Evolutionary conservation across 2,888 invertebrate species (phyloP), one percentile per base, ranked within the genome.

Genomic region (Eupelmus urozonus): DNA sequence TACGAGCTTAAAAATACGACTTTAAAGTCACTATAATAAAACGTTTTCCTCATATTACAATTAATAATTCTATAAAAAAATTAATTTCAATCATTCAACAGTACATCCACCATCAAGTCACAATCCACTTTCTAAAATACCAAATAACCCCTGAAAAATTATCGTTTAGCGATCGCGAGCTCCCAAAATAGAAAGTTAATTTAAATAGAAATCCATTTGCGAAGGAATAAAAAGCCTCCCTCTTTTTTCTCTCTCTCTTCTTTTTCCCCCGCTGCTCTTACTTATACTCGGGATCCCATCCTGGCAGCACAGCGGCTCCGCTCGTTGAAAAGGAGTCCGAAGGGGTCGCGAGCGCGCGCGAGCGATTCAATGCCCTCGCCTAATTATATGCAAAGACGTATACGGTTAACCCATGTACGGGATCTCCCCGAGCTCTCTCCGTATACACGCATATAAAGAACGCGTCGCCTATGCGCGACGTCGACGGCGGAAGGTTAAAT

Each of bases 321-420:
- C 75, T 76, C 80, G 78, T 82, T 88, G 85, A 88, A 87, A 85
- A 83, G 85, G 82, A 84, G 84, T 83, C 83, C 84, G 76, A 86
- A 84, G 83, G 85, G 85, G 85, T 82, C 81, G 86, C 81, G 85
- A n/a, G n/a, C n/a, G n/a, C n/a, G n/a, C n/a, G n/a, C n/a, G n/a
- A n/a, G n/a, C 76, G 84, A 87, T 86, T 88, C 86, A 88, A 89
- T 88, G 85, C 85, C 85, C 84, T 85, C n/a, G n/a, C 85, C 85
- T 89, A 89, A 89, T 89, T 88, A 88, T 88, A 89, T 89, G 88
- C 88, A 88, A 88, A 87, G 86, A 87, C 84, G 85, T 70, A 66
- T 83, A 86, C 83, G 82, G 84, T 84, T 85, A 83, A 83, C 81
- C 81, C 75, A 69, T 66, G 82, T 81, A 80, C 76, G 80, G 81